Percentiles rank a stretch among this genome's conserved stretches.
Conservation (phyloP, 2,797 vertebrate genomes). For the Hipposideros larvatus region DNA sequence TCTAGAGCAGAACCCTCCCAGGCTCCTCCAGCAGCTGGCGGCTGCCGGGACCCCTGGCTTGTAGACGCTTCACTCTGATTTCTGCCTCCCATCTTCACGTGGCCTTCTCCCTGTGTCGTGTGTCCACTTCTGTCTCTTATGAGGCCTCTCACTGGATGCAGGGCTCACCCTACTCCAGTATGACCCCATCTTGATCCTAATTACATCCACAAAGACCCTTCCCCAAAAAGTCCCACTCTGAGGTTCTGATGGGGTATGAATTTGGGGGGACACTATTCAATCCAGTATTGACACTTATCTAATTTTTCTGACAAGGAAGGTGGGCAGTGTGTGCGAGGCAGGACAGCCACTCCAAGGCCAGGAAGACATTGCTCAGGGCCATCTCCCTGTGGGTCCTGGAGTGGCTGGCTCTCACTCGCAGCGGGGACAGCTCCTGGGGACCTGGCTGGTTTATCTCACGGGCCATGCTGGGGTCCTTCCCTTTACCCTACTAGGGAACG, state of each 20-base stretch:
- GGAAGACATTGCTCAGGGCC: neutral
- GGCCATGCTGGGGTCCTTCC: neutral
- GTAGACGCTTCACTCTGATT: fast-evolving
- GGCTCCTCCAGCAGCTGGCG: neutral
- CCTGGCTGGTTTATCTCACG: fast-evolving
- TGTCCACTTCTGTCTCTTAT: neutral
- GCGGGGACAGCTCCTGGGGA: neutral
- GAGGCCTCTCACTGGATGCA: neutral
- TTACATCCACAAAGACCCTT: neutral
- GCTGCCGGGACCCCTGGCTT: fast-evolving
- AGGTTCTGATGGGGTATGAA: neutral
- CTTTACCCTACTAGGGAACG: neutral
- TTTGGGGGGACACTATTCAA: neutral
- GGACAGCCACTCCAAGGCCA: neutral
- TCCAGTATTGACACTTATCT: fast-evolving
- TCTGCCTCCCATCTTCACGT: fast-evolving
- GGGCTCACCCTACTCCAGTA: neutral
- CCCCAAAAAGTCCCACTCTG: neutral
- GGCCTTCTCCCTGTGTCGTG: neutral
- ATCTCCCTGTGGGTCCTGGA: fast-evolving
- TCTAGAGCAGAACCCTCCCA: fast-evolving
- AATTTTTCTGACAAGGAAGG: neutral
- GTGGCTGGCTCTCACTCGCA: neutral
- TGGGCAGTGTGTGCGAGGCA: fast-evolving
- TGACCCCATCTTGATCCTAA: neutral